Evolutionary conservation across 2,113 vertebrate species (phyloP).

Genomic region (Dicaeum eximium): DNA sequence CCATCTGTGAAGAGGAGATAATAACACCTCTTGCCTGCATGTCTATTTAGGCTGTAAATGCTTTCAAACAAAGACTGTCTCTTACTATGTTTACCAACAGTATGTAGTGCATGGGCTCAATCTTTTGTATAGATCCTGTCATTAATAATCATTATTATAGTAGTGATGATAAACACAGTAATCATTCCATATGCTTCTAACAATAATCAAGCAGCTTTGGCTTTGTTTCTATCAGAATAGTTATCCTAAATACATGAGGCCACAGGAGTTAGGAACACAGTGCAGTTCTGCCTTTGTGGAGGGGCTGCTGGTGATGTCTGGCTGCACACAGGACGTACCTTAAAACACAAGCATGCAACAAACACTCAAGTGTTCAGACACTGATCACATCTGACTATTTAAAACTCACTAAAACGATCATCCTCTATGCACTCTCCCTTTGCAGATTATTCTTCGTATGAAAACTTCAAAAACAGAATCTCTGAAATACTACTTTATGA

Average conservation of each 20-base stretch:
- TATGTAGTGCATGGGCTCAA: not conserved
- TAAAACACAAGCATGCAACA: accelerated
- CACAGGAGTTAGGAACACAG: not conserved
- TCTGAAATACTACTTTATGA: not conserved
- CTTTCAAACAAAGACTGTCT: not conserved
- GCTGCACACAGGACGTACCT: not conserved
- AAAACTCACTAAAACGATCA: not conserved
- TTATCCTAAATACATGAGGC: not conserved
- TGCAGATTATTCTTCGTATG: not conserved
- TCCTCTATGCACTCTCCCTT: not conserved
- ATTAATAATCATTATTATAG: not conserved
- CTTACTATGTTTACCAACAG: not conserved
- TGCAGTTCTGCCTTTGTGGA: not conserved
- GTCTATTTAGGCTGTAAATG: not conserved
- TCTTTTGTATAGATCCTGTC: not conserved
- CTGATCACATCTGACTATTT: not conserved
- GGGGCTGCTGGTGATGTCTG: not conserved
- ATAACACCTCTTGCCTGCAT: not conserved
- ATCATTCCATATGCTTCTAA: not conserved
- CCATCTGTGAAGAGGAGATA: slow-evolving; percentile 11
- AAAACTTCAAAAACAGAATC: not conserved
- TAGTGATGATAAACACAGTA: not conserved
- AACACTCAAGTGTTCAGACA: not conserved
- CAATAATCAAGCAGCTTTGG: not conserved
- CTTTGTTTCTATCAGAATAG: not conserved